Percentiles rank a stretch among this genome's conserved stretches.
phyloP scores from a whole-genome alignment of 1,140 invertebrate species.

The Melanaphis sacchari region DNA sequence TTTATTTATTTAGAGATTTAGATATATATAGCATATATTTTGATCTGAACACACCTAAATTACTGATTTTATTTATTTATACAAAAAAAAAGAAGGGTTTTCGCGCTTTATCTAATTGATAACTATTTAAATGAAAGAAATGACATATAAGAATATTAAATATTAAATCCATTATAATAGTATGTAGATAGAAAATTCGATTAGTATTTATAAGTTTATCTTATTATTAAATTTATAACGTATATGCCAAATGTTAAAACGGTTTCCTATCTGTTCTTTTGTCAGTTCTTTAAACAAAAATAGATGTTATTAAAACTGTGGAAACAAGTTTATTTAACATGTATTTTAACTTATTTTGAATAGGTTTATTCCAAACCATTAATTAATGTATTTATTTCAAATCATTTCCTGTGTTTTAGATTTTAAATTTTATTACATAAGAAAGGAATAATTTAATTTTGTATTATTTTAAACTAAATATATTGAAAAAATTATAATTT shows the following conservation, averaged over 20 bases:
- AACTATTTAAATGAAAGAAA: background rate
- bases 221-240: background rate
- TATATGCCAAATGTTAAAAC: background rate
- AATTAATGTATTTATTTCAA: background rate
- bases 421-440: too few relatives aligned
- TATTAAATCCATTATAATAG: background rate
- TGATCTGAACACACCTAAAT: background rate
- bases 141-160: background rate
- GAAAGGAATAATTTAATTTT: too few relatives aligned
- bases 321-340: too few relatives aligned
- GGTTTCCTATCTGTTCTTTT: background rate
- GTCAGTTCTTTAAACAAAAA: background rate
- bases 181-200: background rate
- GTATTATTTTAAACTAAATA: too few relatives aligned
- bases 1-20: background rate
- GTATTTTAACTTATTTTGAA: too few relatives aligned
- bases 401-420: background rate
- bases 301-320: background rate
- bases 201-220: background rate
- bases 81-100: background rate
- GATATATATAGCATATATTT: background rate
- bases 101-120: background rate
- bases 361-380: background rate
- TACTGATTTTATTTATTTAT: background rate
- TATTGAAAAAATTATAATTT: too few relatives aligned